Evolutionary conservation across 1,140 invertebrate species (phyloP).

Genomic region (Medauroidea extradentata): DNA sequence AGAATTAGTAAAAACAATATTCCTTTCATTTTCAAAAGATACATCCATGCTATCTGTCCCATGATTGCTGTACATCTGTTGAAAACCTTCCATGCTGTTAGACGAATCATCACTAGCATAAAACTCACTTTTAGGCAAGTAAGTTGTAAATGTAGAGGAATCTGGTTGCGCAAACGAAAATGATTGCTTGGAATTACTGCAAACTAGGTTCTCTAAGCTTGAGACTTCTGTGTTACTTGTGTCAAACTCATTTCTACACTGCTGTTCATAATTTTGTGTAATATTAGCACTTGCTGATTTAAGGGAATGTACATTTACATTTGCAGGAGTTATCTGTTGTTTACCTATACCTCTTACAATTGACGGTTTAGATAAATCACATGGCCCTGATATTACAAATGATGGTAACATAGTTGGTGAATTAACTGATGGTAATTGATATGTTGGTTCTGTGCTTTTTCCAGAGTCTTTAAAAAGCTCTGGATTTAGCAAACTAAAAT

Average conservation of each 20-base stretch:
- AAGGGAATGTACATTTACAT: not conserved
- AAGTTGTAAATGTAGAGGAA: too few species aligned
- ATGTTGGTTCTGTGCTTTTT: not conserved
- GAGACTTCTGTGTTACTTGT: too few species aligned
- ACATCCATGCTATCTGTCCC: not conserved
- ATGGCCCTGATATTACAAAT: conserved; percentile 63
- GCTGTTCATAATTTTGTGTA: too few species aligned
- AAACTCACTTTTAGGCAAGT: too few species aligned
- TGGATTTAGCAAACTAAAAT: too few species aligned
- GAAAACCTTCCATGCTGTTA: not conserved
- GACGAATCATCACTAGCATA: conserved; percentile 5
- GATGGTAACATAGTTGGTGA: conserved; percentile 45
- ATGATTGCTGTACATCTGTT: conserved; percentile 3
- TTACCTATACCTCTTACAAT: conserved; percentile 72
- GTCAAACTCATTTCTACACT: too few species aligned
- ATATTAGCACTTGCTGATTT: too few species aligned
- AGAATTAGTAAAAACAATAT: not conserved
- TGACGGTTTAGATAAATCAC: conserved; percentile 65
- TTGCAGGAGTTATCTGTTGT: not conserved
- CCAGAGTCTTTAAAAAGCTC: not conserved
- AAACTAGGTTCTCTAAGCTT: too few species aligned
- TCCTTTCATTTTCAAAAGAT: conserved; percentile 12
- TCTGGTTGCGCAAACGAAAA: too few species aligned
- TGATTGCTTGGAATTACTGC: not conserved
- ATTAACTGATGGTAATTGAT: not conserved